Percentiles rank a stretch among this genome's conserved stretches.
These are phyloP conservation scores for Suricata suricatta DNA, from an alignment of 2,113 vertebrate species.

Conservation along the genomic window DNA sequence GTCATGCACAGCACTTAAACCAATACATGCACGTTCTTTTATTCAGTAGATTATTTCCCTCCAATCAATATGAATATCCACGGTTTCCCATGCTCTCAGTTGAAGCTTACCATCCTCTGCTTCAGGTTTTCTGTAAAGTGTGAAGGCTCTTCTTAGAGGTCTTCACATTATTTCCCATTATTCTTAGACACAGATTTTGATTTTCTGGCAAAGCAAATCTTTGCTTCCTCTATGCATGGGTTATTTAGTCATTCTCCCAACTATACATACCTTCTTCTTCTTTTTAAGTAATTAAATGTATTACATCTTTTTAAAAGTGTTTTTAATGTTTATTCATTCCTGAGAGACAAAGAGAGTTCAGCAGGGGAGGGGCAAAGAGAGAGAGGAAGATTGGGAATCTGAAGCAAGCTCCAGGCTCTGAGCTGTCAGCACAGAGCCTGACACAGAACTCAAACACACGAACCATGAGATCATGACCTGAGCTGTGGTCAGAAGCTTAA, in stretches of 20 bases:
- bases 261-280: background rate
- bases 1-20: background rate
- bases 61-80: background rate
- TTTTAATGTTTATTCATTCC: no score
- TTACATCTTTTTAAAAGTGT: background rate
- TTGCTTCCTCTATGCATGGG: background rate
- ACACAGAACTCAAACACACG: no score
- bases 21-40: background rate
- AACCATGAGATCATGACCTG: no score
- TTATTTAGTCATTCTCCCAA: background rate
- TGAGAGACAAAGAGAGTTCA: no score
- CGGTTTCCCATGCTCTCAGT: rapidly evolving
- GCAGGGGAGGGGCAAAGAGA: no score
- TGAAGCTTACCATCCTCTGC: background rate
- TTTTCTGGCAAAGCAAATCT: background rate
- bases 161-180: background rate
- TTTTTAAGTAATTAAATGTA: background rate
- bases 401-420: no score
- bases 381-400: no score
- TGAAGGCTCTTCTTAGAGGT: background rate
- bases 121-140: background rate
- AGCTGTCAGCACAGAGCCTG: no score
- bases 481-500: no score
- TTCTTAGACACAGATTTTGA: background rate
- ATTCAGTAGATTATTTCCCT: background rate